Evolutionary conservation across 1,140 invertebrate species (phyloP), one percentile per base, ranked within the genome.

Genomic region (Drosophila baimaii): DNA sequence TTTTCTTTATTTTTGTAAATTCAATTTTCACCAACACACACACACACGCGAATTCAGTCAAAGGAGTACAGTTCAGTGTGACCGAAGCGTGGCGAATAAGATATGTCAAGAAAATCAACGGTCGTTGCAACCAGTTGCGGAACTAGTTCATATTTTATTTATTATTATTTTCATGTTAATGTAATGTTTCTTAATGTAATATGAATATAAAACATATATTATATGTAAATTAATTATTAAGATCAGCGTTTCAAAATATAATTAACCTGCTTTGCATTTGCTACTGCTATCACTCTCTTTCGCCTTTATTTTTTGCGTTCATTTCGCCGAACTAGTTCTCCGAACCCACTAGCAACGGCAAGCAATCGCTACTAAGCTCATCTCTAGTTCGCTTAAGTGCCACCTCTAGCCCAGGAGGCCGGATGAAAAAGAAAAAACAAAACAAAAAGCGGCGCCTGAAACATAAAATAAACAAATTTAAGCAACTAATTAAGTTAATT

Each of bases 251-350:
- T n/a, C n/a, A n/a, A n/a, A n/a, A n/a, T n/a, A n/a, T n/a, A n/a
- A n/a, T n/a, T n/a, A n/a, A n/a, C n/a, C n/a, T n/a, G n/a, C n/a
- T n/a, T n/a, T n/a, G n/a, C n/a, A n/a, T n/a, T n/a, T n/a, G n/a
- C n/a, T n/a, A n/a, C n/a, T n/a, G n/a, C n/a, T n/a, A n/a, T n/a
- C n/a, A n/a, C n/a, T n/a, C n/a, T n/a, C n/a, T n/a, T n/a, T n/a
- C n/a, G n/a, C n/a, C n/a, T n/a, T n/a, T n/a, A n/a, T n/a, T 3
- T 2, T 2, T 21, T 5, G 12, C 12, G 0, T 31, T 15, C 0
- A 31, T 31, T 15, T 19, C 1, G 33, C 31, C 5, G 12, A 52
- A 33, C 29, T 5, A 52, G 29, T 52, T 33, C 17, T 12, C 6
- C 3, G 27, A 1, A 5, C 1, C 6, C 1, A 19, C 10, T 33